Conservation (phyloP, 2,113 vertebrate genomes). For the Dromaius novaehollandiae region DNA sequence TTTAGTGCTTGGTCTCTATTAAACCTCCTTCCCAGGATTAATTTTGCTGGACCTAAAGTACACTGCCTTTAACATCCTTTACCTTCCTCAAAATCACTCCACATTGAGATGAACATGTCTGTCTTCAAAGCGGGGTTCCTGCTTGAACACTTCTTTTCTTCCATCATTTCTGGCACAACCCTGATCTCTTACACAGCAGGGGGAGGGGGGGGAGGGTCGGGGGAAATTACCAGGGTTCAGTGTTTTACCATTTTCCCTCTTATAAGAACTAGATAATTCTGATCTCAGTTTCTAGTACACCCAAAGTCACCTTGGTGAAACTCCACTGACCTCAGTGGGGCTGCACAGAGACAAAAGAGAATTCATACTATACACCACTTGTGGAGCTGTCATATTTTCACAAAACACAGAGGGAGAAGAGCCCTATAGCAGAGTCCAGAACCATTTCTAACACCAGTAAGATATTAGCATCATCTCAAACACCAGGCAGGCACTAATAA, state of each 20-base stretch:
- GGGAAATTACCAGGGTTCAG: too few relatives aligned
- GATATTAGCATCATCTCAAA: neutral
- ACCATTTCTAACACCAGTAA: neutral
- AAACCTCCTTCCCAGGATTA: too few relatives aligned
- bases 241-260: too few relatives aligned
- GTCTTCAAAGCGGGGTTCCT: too few relatives aligned
- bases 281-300: too few relatives aligned
- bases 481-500: neutral
- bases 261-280: too few relatives aligned
- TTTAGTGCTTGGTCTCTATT: neutral
- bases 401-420: fast-evolving
- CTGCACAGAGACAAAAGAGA: neutral
- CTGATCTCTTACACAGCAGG: too few relatives aligned
- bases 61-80: too few relatives aligned
- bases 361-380: fast-evolving
- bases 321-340: too few relatives aligned
- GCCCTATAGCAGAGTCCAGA: neutral
- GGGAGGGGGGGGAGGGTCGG: too few relatives aligned
- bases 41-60: too few relatives aligned
- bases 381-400: neutral
- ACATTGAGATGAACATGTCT: neutral
- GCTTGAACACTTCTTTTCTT: neutral
- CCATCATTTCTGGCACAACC: neutral
- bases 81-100: neutral
- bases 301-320: too few relatives aligned